Conservation (phyloP, 2,113 vertebrate species). For the Otocyon megalotis region DNA sequence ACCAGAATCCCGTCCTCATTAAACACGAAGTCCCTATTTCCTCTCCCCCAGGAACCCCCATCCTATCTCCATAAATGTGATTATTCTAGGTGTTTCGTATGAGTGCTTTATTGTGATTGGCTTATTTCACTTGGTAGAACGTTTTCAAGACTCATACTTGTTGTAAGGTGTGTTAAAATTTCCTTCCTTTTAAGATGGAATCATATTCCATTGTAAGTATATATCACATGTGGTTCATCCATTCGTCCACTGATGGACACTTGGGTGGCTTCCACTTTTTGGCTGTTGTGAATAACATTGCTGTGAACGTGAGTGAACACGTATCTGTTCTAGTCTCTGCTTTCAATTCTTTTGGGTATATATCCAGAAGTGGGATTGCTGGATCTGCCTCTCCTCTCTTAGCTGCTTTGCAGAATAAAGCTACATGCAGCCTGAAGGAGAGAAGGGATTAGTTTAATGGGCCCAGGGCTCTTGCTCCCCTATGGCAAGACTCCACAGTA, state of each 20-base stretch:
- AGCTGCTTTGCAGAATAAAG: neutral
- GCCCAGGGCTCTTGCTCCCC: neutral
- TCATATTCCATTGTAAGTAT: neutral
- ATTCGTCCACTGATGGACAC: neutral
- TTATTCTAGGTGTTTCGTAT: neutral
- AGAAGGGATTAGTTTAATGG: neutral
- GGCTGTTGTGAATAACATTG: neutral
- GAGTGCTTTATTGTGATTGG: neutral
- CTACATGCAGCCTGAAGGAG: neutral
- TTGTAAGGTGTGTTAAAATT: neutral
- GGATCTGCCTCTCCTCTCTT: too few relatives aligned
- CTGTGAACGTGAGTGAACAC: neutral
- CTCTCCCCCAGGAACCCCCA: neutral
- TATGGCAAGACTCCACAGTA: neutral
- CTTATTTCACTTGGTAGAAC: neutral
- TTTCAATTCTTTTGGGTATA: neutral
- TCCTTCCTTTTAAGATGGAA: neutral
- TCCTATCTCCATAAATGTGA: neutral
- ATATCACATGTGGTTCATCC: neutral
- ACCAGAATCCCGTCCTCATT: neutral
- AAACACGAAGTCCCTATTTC: neutral
- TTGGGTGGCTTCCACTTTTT: neutral
- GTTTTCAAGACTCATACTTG: neutral
- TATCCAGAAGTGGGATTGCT: neutral
- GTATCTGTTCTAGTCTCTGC: neutral